Evolutionary conservation across 2,113 vertebrate genomes (phyloP).

Genomic region (Sebastes schlegelii): DNA sequence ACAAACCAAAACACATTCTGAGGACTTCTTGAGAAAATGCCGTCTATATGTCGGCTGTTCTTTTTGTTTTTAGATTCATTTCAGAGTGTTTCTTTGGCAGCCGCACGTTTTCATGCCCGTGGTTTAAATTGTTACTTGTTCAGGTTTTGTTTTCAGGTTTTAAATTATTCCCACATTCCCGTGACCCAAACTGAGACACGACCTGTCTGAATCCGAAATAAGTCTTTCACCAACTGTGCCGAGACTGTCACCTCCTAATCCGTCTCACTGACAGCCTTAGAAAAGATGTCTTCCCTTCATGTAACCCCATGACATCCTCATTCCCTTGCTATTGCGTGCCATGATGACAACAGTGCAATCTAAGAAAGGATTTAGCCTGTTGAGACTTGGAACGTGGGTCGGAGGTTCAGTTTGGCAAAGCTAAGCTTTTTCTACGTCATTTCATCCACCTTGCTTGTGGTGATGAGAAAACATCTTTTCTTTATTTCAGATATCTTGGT

Average conservation of each 20-base stretch:
- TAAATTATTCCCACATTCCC: background rate
- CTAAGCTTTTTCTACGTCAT: conserved; percentile 5
- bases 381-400: background rate
- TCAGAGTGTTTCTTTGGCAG: background rate
- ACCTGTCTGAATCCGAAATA: conserved; percentile 19
- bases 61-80: background rate
- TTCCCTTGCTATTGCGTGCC: conserved; percentile 23
- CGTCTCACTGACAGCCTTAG: conserved; percentile 20
- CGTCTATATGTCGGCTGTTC: background rate
- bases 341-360: conserved; percentile 31
- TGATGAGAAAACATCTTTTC: conserved; percentile 1
- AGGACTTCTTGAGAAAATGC: background rate
- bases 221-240: conserved; percentile 10
- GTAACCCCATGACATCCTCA: conserved; percentile 44
- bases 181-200: background rate
- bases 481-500: background rate
- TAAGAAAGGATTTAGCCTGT: conserved; percentile 27
- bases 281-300: conserved; percentile 35
- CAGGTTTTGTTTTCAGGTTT: background rate
- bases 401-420: conserved; percentile 13
- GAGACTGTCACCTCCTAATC: conserved; percentile 31
- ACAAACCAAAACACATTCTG: background rate
- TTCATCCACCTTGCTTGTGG: background rate
- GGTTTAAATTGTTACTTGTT: background rate
- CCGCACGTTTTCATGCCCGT: background rate